Evolutionary conservation across 2,113 vertebrate species (phyloP).

Genomic region (Paraplagusia blochii): DNA sequence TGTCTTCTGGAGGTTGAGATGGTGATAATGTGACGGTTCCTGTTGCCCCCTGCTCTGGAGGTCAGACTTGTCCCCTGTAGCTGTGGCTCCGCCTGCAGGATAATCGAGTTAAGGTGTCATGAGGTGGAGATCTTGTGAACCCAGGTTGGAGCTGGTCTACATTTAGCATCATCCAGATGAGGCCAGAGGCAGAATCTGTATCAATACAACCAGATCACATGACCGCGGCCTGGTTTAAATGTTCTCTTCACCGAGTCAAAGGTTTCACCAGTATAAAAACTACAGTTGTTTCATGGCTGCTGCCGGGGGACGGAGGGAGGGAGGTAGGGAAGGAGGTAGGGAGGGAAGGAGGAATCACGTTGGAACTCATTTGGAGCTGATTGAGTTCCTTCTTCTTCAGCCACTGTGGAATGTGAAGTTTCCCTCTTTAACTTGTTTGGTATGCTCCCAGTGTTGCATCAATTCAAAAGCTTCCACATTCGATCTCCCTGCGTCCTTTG

Average conservation of each 20-base stretch:
- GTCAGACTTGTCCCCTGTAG: conserved; percentile 19
- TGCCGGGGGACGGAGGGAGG: background rate
- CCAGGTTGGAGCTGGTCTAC: conserved; percentile 7
- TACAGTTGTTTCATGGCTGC: background rate
- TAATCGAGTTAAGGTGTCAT: conserved; percentile 60
- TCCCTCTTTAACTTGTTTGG: conserved; percentile 31
- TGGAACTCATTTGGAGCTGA: conserved; percentile 7
- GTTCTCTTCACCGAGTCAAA: conserved; percentile 59
- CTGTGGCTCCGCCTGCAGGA: conserved; percentile 23
- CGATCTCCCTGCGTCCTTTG: conserved; percentile 37
- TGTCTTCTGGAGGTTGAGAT: conserved; percentile 2
- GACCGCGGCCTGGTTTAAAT: conserved; percentile 13
- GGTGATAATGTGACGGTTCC: conserved; percentile 18
- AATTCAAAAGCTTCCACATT: conserved; percentile 34
- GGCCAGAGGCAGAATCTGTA: conserved; percentile 4
- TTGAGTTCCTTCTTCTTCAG: conserved; percentile 17
- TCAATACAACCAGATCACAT: conserved; percentile 23
- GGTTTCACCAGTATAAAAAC: no score
- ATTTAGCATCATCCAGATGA: conserved; percentile 22
- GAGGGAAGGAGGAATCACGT: conserved; percentile 2
- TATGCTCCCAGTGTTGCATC: conserved; percentile 43
- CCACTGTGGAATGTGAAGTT: conserved; percentile 56
- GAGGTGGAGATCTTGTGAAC: conserved; percentile 50
- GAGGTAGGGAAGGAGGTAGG: no score
- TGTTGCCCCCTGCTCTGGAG: conserved; percentile 11